These are phyloP conservation scores for Pandemis corylana DNA, from an alignment of 2,888 invertebrate species.

Conservation along the genomic window DNA sequence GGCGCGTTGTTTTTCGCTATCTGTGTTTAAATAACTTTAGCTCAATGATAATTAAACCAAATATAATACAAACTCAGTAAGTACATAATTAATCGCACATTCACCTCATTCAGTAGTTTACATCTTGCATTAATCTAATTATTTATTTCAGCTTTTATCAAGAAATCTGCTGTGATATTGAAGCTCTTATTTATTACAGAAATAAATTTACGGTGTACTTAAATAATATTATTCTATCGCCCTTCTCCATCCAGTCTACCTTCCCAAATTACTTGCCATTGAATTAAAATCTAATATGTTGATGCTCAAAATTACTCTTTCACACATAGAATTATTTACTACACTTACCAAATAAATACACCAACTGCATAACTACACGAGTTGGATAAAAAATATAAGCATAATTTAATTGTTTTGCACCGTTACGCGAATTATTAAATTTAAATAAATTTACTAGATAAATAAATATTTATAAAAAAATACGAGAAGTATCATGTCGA, in stretches of 20 bases:
- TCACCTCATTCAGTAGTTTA: not conserved
- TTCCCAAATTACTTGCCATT: conserved; percentile 28
- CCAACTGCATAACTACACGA: conserved; percentile 45
- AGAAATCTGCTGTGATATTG: conserved; percentile 40
- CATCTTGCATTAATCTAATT: conserved; percentile 8
- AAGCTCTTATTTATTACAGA: conserved; percentile 38
- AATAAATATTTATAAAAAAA: conserved; percentile 43
- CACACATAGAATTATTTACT: conserved; percentile 31
- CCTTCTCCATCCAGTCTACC: conserved; percentile 38
- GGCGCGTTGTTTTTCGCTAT: not conserved
- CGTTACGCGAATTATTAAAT: conserved; percentile 33
- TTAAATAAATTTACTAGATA: conserved; percentile 37
- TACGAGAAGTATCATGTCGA: conserved; percentile 54
- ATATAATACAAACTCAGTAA: not conserved
- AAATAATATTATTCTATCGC: conserved; percentile 24
- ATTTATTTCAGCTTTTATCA: conserved; percentile 36
- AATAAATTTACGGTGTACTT: conserved; percentile 20
- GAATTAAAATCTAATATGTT: conserved; percentile 27
- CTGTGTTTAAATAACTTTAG: not conserved
- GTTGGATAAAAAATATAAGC: conserved; percentile 39
- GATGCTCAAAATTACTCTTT: conserved; percentile 37
- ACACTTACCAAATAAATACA: conserved; percentile 36
- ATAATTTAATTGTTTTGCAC: conserved; percentile 38
- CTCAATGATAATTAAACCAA: not conserved
- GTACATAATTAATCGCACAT: not conserved